phyloP scores from a whole-genome alignment of 2,113 vertebrate genomes.

The Periophthalmodon schlosseri region DNA sequence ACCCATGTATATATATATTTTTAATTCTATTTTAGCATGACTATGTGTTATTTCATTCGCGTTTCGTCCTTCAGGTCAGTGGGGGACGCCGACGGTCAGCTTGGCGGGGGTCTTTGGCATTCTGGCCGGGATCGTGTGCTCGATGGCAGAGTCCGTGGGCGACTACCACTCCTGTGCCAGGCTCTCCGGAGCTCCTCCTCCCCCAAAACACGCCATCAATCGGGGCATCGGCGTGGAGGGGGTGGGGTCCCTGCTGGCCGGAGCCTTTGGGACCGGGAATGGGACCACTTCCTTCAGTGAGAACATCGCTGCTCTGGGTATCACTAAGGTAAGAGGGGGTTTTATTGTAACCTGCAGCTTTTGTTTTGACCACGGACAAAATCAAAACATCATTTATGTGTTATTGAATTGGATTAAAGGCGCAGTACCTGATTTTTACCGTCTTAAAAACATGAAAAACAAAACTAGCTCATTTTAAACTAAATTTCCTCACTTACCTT shows the following conservation, averaged over 20 bases:
- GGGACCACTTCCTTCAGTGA: constrained; percentile 94
- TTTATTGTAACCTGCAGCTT: too few species aligned
- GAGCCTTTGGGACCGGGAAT: constrained; percentile 90
- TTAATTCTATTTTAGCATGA: too few species aligned
- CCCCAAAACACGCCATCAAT: constrained; percentile 87
- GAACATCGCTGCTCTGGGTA: constrained; percentile 89
- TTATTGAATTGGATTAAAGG: too few species aligned
- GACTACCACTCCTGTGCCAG: constrained; percentile 91
- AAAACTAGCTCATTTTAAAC: too few species aligned
- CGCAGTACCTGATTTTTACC: too few species aligned
- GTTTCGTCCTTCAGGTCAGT: constrained; percentile 81
- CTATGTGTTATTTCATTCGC: too few species aligned
- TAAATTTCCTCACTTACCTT: too few species aligned
- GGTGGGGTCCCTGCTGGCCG: constrained; percentile 87
- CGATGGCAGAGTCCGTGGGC: constrained; percentile 92
- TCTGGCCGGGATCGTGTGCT: constrained; percentile 88
- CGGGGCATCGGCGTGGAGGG: constrained; percentile 91
- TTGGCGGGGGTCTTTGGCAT: constrained; percentile 89
- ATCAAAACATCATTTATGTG: too few species aligned
- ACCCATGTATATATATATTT: too few species aligned
- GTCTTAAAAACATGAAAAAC: too few species aligned
- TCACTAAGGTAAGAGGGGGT: constrained; percentile 84
- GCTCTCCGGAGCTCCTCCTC: constrained; percentile 86
- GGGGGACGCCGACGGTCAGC: constrained; percentile 90
- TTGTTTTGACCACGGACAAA: too few species aligned